Base-by-base conservation (phyloP, 2,113 vertebrate species). In the Gulo gulo region DNA sequence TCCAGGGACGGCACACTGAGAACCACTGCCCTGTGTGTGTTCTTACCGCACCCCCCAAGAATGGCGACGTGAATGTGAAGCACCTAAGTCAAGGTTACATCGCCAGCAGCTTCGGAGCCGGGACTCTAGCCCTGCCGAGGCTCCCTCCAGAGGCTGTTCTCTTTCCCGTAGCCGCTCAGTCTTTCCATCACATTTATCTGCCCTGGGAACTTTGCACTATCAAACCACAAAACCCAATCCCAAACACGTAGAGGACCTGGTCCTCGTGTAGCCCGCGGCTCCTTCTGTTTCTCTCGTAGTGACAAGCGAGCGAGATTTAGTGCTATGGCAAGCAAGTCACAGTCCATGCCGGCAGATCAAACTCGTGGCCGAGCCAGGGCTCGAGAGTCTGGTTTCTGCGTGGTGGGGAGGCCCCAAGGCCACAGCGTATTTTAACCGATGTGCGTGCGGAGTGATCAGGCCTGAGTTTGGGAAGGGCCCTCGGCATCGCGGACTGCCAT, bases 321-420 rank as follows among this genome's bases (percentile, higher is more conserved):
- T 31, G 31, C 15, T 34, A 21, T 42, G 50, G 1, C 14, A 47
- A 59, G 73, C 29, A n/a, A 29, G 39, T 85, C 39, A 76, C 4
- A 39, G 24, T 31, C 76, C 42, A 34, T 10, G 34, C 82, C 14
- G 1, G 0, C 73, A 74, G 26, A 76, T 55, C 39, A n/a, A 84
- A 65, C 3, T 21, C 16, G 3, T 3, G 83, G 7, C 1, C 0
- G 36, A 29, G 21, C 24, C 1, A 7, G 67, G 50, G 21, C 78
- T 71, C 0, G 0, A 13, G 57, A 24, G 52, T 86, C 71, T 18
- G 34, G 36, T 57, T 87, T 82, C 47, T 61, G 59, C 39, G 36
- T 21, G 34, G 36, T 9, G 8, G 47, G 73, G 26, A 39, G 16
- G 52, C 57, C 81, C 78, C 24, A 18, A 90, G 84, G 88, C 83